phyloP scores from a whole-genome alignment of 2,888 invertebrate species.

The Melanophora roralis region DNA sequence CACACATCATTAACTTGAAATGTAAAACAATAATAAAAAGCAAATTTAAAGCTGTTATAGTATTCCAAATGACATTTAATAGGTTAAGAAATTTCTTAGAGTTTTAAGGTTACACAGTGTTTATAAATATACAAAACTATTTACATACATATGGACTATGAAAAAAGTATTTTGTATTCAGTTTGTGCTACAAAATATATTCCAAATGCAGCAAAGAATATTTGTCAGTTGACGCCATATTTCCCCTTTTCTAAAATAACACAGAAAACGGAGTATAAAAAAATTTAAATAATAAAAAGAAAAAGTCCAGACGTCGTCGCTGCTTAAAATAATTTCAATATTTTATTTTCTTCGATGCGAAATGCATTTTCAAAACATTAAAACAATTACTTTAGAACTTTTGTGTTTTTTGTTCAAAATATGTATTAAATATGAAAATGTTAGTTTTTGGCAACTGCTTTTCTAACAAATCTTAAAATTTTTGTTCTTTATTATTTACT shows the following conservation, averaged over 20 bases:
- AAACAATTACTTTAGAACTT: neutral
- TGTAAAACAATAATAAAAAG: no score
- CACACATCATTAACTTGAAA: no score
- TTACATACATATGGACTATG: no score
- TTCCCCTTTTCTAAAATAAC: neutral
- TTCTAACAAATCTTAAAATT: neutral
- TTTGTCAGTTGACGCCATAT: conserved; percentile 44
- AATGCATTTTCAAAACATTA: neutral
- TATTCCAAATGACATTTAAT: no score
- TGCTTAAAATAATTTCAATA: conserved; percentile 16
- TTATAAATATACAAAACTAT: no score
- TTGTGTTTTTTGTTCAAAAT: neutral
- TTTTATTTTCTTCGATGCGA: neutral
- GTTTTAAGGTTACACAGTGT: no score
- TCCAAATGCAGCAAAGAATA: conserved; percentile 37
- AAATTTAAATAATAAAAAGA: neutral
- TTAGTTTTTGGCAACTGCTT: neutral
- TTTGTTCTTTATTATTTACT: neutral
- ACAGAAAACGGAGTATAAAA: neutral
- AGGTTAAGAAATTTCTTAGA: no score
- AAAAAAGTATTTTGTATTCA: no score
- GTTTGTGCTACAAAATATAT: conserved; percentile 29
- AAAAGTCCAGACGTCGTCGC: conserved; percentile 39
- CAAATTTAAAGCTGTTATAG: no score
- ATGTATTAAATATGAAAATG: neutral